phyloP scores from a whole-genome alignment of 1,140 invertebrate genomes.

The Phymastichus coffea region DNA sequence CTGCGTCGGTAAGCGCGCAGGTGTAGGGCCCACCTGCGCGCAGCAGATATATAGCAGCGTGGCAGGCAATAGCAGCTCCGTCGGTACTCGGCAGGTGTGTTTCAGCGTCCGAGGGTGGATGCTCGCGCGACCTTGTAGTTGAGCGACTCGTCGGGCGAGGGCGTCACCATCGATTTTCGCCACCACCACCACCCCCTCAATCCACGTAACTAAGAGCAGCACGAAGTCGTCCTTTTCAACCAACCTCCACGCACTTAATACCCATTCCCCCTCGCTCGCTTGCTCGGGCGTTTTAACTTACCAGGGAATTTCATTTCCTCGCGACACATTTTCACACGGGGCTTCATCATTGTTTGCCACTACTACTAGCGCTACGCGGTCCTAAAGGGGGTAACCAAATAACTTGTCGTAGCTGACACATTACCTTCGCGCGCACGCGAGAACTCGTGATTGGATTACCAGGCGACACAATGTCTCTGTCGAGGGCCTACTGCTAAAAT shows the following conservation, averaged over 20 bases:
- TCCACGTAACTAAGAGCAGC: too few species aligned
- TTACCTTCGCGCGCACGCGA: not conserved
- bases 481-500: too few species aligned
- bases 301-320: constrained; percentile 13
- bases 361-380: not conserved
- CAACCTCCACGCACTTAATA: constrained; percentile 11
- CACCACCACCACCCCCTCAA: too few species aligned
- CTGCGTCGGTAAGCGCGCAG: constrained; percentile 1
- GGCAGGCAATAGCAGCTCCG: not conserved
- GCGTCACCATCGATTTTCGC: not conserved
- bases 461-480: too few species aligned
- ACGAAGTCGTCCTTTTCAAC: too few species aligned
- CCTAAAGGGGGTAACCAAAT: not conserved
- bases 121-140: not conserved
- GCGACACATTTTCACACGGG: constrained; percentile 9
- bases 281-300: constrained; percentile 8
- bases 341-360: constrained; percentile 6
- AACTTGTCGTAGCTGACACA: not conserved
- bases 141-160: not conserved
- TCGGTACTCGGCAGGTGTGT: constrained; percentile 1
- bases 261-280: not conserved
- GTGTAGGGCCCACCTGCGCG: not conserved
- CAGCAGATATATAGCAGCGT: constrained; percentile 2
- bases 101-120: not conserved
- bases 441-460: constrained; percentile 5